These are phyloP conservation scores for Portunus trituberculatus DNA, from an alignment of 1,140 invertebrate genomes.

Conservation along the genomic window DNA sequence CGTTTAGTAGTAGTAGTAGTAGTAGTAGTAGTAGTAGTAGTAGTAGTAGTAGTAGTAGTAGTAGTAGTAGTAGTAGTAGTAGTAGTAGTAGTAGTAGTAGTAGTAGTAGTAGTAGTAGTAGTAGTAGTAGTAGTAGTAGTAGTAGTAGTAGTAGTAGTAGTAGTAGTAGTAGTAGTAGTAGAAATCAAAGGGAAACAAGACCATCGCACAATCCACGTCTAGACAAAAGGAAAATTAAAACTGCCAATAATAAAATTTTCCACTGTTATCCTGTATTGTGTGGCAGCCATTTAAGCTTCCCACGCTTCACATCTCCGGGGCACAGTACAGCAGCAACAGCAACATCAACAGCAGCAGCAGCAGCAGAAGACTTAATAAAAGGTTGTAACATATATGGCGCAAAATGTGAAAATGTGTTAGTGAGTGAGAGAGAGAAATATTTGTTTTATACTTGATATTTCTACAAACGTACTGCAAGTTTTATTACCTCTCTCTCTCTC, in stretches of 20 bases:
- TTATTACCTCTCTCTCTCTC: not conserved
- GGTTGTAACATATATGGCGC: too few species aligned
- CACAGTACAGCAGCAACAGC: too few species aligned
- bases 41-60: not conserved
- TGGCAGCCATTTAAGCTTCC: too few species aligned
- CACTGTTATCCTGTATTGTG: not conserved
- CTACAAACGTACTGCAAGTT: too few species aligned
- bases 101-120: not conserved
- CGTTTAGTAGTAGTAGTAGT: not conserved
- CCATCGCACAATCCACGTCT: too few species aligned
- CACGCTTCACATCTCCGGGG: too few species aligned
- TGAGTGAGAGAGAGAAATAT: too few species aligned
- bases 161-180: slow-evolving; percentile 3
- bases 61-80: slow-evolving; percentile 16
- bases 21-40: not conserved
- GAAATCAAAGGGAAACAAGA: not conserved
- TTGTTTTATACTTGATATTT: too few species aligned
- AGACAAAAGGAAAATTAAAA: not conserved
- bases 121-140: slow-evolving; percentile 16
- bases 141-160: slow-evolving; percentile 16
- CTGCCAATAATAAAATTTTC: not conserved
- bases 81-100: slow-evolving; percentile 16
- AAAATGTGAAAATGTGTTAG: too few species aligned
- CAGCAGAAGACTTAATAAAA: too few species aligned
- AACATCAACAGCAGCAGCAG: too few species aligned